These are phyloP conservation scores for Peucedramus taeniatus DNA, from an alignment of 2,113 vertebrate species.

Conservation along the genomic window DNA sequence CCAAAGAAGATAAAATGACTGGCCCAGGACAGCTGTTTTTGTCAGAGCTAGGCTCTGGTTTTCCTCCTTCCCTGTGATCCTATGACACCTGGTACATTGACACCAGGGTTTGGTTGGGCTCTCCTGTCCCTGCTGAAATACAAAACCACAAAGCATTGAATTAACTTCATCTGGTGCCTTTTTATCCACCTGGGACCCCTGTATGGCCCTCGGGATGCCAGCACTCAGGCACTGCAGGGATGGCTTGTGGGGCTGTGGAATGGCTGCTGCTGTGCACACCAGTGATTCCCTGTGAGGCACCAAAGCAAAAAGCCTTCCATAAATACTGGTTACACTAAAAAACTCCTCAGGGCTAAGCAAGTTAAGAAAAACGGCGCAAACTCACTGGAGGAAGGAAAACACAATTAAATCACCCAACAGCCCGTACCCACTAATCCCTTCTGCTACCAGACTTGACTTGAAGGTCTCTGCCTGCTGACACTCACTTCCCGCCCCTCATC, in stretches of 20 bases:
- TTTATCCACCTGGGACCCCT: not conserved
- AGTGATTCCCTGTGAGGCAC: not conserved
- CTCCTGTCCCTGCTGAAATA: not conserved
- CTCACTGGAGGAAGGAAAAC: not conserved
- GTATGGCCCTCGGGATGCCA: fast-evolving
- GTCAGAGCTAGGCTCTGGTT: not conserved
- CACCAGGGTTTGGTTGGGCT: fast-evolving
- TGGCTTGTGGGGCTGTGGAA: not conserved
- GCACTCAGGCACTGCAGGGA: fast-evolving
- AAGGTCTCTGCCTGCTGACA: not conserved
- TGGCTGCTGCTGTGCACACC: fast-evolving
- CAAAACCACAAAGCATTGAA: not conserved
- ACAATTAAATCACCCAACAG: slow-evolving; percentile 20
- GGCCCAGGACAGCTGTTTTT: not conserved
- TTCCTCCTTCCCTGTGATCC: not conserved
- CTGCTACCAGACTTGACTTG: not conserved
- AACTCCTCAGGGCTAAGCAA: not conserved
- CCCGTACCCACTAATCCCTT: not conserved
- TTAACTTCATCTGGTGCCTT: not conserved
- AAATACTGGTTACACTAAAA: not conserved
- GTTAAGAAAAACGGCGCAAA: not conserved
- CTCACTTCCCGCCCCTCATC: not conserved
- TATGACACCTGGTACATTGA: not conserved
- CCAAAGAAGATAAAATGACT: not conserved
- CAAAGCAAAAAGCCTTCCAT: not conserved